Evolutionary conservation across 30 jellyfish, hydroid and myxozoan genomes (phyloP).

Genomic region (Rhopilema esculentum): DNA sequence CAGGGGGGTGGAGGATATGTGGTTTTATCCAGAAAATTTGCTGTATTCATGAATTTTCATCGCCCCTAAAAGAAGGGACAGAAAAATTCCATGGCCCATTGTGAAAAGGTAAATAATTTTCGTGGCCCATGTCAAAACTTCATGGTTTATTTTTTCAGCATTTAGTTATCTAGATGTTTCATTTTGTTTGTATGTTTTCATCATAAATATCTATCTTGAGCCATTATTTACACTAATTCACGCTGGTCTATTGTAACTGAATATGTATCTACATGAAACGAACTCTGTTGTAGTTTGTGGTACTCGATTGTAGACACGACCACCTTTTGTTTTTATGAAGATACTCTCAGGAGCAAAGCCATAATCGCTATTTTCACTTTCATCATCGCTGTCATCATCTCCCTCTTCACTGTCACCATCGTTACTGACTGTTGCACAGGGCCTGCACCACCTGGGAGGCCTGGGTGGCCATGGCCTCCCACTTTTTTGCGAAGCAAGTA

Average conservation of each 20-base stretch:
- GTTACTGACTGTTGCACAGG: not conserved
- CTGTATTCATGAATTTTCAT: too few relatives aligned
- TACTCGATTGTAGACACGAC: too few relatives aligned
- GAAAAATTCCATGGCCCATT: not conserved
- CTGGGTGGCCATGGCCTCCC: not conserved
- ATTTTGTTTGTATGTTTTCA: constrained; percentile 23
- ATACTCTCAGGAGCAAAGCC: too few relatives aligned
- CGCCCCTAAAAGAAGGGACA: constrained; percentile 1
- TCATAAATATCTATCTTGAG: constrained; percentile 7
- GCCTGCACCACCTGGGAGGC: not conserved
- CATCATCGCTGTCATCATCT: too few relatives aligned
- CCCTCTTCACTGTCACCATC: not conserved
- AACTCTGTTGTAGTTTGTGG: too few relatives aligned
- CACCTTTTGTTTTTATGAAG: too few relatives aligned
- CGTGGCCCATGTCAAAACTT: too few relatives aligned
- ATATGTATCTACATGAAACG: too few relatives aligned
- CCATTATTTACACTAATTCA: constrained; percentile 7
- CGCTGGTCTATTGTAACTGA: too few relatives aligned
- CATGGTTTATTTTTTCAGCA: constrained; percentile 14
- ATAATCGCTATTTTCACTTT: too few relatives aligned
- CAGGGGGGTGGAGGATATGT: constrained; percentile 8
- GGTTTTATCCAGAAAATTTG: constrained; percentile 4
- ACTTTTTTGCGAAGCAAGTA: not conserved
- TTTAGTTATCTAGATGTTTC: constrained; percentile 18
- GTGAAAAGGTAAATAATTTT: constrained; percentile 1